phyloP scores from a whole-genome alignment of 2,888 invertebrate genomes.

The Brachylomia viminalis region DNA sequence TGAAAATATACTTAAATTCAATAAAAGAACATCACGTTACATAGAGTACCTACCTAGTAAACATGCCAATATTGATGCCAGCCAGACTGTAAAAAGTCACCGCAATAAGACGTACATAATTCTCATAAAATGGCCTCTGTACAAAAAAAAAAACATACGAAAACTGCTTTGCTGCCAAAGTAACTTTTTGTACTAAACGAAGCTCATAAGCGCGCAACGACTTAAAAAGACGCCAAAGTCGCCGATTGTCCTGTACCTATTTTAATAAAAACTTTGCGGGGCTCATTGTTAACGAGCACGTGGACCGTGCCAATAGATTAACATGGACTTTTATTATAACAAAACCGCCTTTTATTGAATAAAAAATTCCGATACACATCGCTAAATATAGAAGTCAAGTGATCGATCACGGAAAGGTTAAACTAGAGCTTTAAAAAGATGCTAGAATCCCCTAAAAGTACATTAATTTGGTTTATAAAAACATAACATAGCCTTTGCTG shows the following conservation, averaged over 20 bases:
- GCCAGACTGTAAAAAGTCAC: background rate
- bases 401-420: background rate
- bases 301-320: background rate
- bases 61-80: background rate
- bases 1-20: background rate
- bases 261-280: conserved; percentile 17
- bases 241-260: conserved; percentile 13
- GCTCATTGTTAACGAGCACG: conserved; percentile 1
- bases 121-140: background rate
- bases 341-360: conserved; percentile 9
- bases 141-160: background rate
- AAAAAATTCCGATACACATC: background rate
- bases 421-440: background rate
- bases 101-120: background rate
- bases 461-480: background rate
- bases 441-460: background rate
- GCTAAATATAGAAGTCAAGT: background rate
- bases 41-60: background rate
- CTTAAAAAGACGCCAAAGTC: conserved; percentile 20
- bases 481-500: background rate
- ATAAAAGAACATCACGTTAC: background rate
- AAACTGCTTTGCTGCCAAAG: background rate
- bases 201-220: conserved; percentile 16
- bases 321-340: background rate
- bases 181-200: conserved; percentile 7